These are phyloP conservation scores for Syngnathus rostellatus DNA, from an alignment of 2,797 vertebrate species.

Conservation along the genomic window DNA sequence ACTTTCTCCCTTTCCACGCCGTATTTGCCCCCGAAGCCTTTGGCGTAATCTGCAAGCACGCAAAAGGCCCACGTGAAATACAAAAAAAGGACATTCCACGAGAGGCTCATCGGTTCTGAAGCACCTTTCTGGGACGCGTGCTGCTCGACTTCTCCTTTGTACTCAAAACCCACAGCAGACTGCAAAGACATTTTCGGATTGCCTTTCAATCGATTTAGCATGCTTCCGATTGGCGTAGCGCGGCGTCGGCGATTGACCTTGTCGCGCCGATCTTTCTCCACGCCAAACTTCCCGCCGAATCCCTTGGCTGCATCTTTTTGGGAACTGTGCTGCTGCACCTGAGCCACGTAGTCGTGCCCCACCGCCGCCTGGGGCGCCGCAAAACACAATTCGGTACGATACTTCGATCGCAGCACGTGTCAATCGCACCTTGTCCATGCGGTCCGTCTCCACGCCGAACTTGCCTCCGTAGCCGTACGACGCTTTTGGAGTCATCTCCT, in stretches of 20 bases:
- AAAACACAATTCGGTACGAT: not conserved
- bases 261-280: slow-evolving; percentile 86
- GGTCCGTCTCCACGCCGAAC: slow-evolving; percentile 88
- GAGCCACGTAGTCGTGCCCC: slow-evolving; percentile 80
- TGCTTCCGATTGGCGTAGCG: too few relatives aligned
- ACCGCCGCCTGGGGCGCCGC: slow-evolving; percentile 71
- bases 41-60: slow-evolving; percentile 23
- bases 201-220: too few relatives aligned
- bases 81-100: not conserved
- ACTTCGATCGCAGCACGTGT: too few relatives aligned
- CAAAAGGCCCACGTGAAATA: not conserved
- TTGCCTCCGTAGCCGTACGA: slow-evolving; percentile 94
- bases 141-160: slow-evolving; percentile 84
- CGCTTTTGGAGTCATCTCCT: slow-evolving; percentile 81
- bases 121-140: slow-evolving; percentile 88
- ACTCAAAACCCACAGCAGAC: slow-evolving; percentile 89
- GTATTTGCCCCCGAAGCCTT: slow-evolving; percentile 84
- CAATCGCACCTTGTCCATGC: slow-evolving; percentile 87
- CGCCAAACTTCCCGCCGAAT: slow-evolving; percentile 89
- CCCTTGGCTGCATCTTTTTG: slow-evolving; percentile 87
- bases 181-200: slow-evolving; percentile 35
- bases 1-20: slow-evolving; percentile 83
- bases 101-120: not conserved
- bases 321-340: slow-evolving; percentile 84
- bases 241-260: slow-evolving; percentile 65